These are phyloP conservation scores for Taurulus bubalis DNA, from an alignment of 2,113 vertebrate genomes.

Conservation along the genomic window DNA sequence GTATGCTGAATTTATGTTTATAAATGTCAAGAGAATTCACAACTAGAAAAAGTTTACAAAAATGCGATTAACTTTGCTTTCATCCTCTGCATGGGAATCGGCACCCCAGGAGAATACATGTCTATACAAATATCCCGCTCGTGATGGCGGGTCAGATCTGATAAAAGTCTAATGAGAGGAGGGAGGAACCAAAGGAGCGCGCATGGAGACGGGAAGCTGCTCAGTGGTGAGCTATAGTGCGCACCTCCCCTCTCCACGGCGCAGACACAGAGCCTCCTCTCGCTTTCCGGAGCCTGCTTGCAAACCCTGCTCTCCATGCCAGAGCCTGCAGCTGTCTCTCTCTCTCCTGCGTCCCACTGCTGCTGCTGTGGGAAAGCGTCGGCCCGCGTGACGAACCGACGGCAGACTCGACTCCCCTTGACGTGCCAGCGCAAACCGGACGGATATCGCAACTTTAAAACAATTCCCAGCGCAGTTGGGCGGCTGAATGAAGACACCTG, in stretches of 20 bases:
- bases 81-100: too few relatives aligned
- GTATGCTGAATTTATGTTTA: too few relatives aligned
- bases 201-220: slow-evolving; percentile 42
- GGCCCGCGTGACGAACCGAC: slow-evolving; percentile 30
- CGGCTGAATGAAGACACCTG: slow-evolving; percentile 57
- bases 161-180: slow-evolving; percentile 16
- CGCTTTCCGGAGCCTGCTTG: slow-evolving; percentile 37
- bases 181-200: slow-evolving; percentile 43
- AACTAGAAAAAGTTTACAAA: too few relatives aligned
- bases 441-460: slow-evolving; percentile 55
- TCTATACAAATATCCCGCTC: background rate
- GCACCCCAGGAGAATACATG: too few relatives aligned
- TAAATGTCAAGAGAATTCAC: too few relatives aligned
- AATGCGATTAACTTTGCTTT: too few relatives aligned
- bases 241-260: slow-evolving; percentile 60
- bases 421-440: slow-evolving; percentile 19
- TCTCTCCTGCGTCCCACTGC: slow-evolving; percentile 35
- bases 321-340: slow-evolving; percentile 79
- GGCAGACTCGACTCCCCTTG: slow-evolving; percentile 8
- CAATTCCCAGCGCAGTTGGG: background rate
- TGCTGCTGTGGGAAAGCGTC: slow-evolving; percentile 43
- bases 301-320: slow-evolving; percentile 68
- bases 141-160: background rate
- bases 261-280: slow-evolving; percentile 27
- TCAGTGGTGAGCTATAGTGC: slow-evolving; percentile 26